Base-by-base conservation (phyloP, 2,888 invertebrate genomes). In the Agrotis puta region DNA sequence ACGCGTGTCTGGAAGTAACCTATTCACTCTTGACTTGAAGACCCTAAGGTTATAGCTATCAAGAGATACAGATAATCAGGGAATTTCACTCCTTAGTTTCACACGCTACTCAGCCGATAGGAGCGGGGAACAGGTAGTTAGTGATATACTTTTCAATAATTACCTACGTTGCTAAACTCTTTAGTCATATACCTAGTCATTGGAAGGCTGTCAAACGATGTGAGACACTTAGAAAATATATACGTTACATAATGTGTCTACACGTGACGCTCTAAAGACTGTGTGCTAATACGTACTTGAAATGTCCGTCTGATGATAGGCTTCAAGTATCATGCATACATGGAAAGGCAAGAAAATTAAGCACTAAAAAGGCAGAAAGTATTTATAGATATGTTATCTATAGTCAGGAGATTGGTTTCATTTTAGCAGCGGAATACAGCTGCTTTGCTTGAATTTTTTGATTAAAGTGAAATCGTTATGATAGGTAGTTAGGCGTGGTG, bases 251-350 rank as follows among this genome's bases (percentile, higher is more conserved):
- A 50, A 43, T 43, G 13, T 50, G 13, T 50, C 7, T 50, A 0
- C 53, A 54, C 20, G 43, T 54, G 54, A 7, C 18, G 2, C 11
- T 48, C 20, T 20, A 24, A 0, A 47, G 7, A 56, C 6, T 27
- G 6, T n/a, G 39, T 63, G 20, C 13, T 33, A 13, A n/a, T 68
- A 66, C 2, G n/a, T 24, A 70, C 14, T 61, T 51, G 45, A 70
- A 58, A 27, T 59, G n/a, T 61, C 45, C 20, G 13, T n/a, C 2
- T 24, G 33, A 59, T 18, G 45, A 39, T 20, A 39, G 3, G 24
- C 14, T 54, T 48, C 3, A 70, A 24, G 47, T 63, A 27, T 27
- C 14, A 5, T 45, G 16, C 27, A 7, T 3, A 24, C 24, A 53
- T 39, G 39, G 20, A 9, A 13, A 47, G 16, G 16, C 45, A 18